Evolutionary conservation across 2,797 vertebrate genomes (phyloP).

Genomic region (Hemitrygon akajei): DNA sequence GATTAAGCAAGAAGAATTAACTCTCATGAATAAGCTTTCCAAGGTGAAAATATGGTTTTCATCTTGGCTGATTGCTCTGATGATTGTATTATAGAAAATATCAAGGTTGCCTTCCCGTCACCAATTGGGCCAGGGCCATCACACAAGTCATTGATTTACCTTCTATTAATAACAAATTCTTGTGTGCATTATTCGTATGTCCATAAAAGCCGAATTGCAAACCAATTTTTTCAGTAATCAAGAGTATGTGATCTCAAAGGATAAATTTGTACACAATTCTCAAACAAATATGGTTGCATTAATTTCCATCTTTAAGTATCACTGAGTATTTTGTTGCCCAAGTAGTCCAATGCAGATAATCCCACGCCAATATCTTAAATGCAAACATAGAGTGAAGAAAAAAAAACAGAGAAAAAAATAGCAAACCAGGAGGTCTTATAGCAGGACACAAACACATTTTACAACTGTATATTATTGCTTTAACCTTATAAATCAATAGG

Average conservation of each 20-base stretch:
- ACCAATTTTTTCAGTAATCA: background rate
- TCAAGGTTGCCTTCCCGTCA: background rate
- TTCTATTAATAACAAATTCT: background rate
- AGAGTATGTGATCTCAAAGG: background rate
- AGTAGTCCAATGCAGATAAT: background rate
- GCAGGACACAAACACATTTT: background rate
- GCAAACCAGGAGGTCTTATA: background rate
- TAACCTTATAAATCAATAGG: background rate
- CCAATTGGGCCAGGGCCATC: background rate
- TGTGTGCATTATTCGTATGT: background rate
- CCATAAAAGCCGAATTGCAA: constrained; percentile 5
- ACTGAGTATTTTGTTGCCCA: background rate
- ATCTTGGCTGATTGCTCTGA: background rate
- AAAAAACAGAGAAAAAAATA: constrained; percentile 13
- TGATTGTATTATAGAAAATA: background rate
- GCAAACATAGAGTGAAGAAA: background rate
- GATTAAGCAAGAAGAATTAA: background rate
- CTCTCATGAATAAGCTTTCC: background rate
- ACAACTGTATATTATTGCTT: background rate
- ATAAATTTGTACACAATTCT: background rate
- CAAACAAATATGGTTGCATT: background rate
- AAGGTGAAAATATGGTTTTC: background rate
- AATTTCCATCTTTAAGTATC: background rate
- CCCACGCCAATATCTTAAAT: background rate
- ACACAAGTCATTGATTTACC: background rate